A percentile compares a stretch with the other conserved stretches of the same genome.
Evolutionary conservation across 2,888 invertebrate species (phyloP).

Genomic region (Neria commutata): DNA sequence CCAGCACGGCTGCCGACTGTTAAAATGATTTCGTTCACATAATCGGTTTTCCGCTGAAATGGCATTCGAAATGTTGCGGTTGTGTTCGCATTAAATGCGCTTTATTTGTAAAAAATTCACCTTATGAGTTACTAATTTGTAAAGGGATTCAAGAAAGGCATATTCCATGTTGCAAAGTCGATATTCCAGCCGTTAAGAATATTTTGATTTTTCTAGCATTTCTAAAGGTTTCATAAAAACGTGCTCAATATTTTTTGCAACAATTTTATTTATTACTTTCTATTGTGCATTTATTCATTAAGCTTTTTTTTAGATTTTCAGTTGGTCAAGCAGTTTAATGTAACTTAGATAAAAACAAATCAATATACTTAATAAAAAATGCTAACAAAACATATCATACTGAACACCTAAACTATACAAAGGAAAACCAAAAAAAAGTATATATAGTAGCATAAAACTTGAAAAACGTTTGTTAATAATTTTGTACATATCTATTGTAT

Average conservation of each 20-base stretch:
- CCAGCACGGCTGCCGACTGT: conserved; percentile 19
- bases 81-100: conserved; percentile 6
- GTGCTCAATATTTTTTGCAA: too few relatives aligned
- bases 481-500: conserved; percentile 16
- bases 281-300: too few relatives aligned
- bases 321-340: too few relatives aligned
- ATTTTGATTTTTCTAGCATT: neutral
- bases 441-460: conserved; percentile 16
- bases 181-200: too few relatives aligned
- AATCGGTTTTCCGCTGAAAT: conserved; percentile 33
- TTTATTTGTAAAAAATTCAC: neutral
- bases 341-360: too few relatives aligned
- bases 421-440: conserved; percentile 20
- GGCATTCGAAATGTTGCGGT: conserved; percentile 28
- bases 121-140: too few relatives aligned
- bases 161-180: too few relatives aligned
- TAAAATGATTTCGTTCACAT: conserved; percentile 41
- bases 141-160: too few relatives aligned
- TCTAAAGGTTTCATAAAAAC: neutral
- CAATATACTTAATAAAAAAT: too few relatives aligned
- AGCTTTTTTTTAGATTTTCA: too few relatives aligned
- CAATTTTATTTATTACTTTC: too few relatives aligned
- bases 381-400: conserved; percentile 58
- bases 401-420: conserved; percentile 57
- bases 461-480: conserved; percentile 10